Evolutionary conservation across 2,888 invertebrate species (phyloP).

Genomic region (Germaria angustata): DNA sequence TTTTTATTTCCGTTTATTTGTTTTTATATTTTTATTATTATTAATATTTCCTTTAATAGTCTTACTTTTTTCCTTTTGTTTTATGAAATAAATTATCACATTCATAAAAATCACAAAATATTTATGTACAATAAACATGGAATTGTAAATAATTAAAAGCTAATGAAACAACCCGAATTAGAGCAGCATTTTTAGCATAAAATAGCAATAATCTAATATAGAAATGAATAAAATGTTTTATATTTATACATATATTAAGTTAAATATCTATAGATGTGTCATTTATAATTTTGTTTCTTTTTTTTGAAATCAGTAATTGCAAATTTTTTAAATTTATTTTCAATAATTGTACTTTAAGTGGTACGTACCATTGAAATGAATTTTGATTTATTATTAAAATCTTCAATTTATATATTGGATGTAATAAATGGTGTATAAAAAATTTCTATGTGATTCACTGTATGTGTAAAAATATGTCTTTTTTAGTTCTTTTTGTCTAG

Average conservation of each 20-base stretch:
- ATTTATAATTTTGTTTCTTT: slow-evolving; percentile 36
- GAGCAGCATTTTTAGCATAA: slow-evolving; percentile 27
- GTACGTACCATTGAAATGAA: background rate
- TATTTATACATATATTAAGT: slow-evolving; percentile 22
- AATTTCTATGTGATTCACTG: slow-evolving; percentile 79
- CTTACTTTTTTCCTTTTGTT: background rate
- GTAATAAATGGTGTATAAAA: slow-evolving; percentile 76
- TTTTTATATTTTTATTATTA: background rate
- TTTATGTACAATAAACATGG: background rate
- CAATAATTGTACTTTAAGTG: slow-evolving; percentile 13
- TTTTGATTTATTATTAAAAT: slow-evolving; percentile 49
- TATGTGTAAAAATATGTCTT: slow-evolving; percentile 71
- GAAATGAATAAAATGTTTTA: slow-evolving; percentile 32
- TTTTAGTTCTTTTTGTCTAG: slow-evolving; percentile 40
- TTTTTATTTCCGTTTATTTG: too few relatives aligned
- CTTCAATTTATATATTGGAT: slow-evolving; percentile 74
- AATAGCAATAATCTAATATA: background rate
- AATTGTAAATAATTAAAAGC: slow-evolving; percentile 26
- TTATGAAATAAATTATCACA: slow-evolving; percentile 10
- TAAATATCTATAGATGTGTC: slow-evolving; percentile 29
- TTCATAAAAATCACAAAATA: slow-evolving; percentile 30
- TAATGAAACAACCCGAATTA: background rate
- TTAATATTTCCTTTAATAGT: background rate
- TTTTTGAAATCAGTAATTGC: slow-evolving; percentile 27
- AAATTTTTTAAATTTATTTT: slow-evolving; percentile 11